Conservation (phyloP, 1,140 invertebrate genomes). For the Nebria ingens region DNA sequence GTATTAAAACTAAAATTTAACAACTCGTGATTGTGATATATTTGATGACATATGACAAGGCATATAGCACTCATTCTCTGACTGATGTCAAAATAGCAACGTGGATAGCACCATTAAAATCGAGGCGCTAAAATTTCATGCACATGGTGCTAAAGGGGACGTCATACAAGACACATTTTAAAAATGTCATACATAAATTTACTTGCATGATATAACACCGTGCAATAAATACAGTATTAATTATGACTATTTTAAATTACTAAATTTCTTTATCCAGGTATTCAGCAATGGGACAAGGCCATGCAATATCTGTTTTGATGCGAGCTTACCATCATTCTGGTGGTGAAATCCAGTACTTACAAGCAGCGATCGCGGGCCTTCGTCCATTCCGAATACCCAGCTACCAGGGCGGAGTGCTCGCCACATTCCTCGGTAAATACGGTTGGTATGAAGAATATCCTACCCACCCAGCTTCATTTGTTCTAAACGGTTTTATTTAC, state of each 20-base stretch:
- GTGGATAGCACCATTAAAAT: too few relatives aligned
- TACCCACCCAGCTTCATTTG: constrained; percentile 86
- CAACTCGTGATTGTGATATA: too few relatives aligned
- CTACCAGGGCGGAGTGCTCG: constrained; percentile 68
- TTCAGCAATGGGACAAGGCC: constrained; percentile 96
- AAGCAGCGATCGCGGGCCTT: constrained; percentile 68
- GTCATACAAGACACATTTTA: too few relatives aligned
- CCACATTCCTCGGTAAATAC: constrained; percentile 71
- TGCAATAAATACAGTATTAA: constrained; percentile 3
- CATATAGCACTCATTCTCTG: too few relatives aligned
- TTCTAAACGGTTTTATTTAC: constrained; percentile 98
- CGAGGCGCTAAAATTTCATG: too few relatives aligned
- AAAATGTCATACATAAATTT: too few relatives aligned
- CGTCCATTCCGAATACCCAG: constrained; percentile 66
- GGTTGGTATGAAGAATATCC: constrained; percentile 97
- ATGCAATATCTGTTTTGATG: constrained; percentile 86
- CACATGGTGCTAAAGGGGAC: too few relatives aligned
- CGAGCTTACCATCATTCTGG: constrained; percentile 78
- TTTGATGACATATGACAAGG: too few relatives aligned
- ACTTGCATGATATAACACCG: too few relatives aligned
- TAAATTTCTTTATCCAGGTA: constrained; percentile 45
- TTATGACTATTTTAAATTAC: constrained; percentile 4
- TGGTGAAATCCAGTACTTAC: constrained; percentile 63
- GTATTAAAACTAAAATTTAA: too few relatives aligned
- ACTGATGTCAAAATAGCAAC: too few relatives aligned